Evolutionary conservation across 2,888 invertebrate species (phyloP), one percentile per base, ranked within the genome.

Genomic region (Drosophila mulleri): DNA sequence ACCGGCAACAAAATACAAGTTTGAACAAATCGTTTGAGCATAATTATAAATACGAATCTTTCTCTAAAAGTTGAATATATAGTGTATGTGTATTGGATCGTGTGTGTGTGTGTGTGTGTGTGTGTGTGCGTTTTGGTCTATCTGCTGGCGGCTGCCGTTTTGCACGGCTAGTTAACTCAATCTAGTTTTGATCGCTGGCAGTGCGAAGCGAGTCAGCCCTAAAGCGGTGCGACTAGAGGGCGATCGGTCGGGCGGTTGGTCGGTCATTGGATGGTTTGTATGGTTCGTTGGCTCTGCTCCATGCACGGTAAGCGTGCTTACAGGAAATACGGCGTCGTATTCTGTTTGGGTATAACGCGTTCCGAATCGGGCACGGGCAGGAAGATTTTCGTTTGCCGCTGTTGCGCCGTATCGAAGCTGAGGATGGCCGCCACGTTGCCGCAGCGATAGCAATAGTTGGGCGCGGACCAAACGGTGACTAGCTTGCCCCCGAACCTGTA

Each of bases 381-480:
- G 93, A 99, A 99, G 89, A 99, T 94, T 93, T 98, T 97, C 23
- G 97, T 95, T 83, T 95, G 95, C 91, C 96, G 95, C 80, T 96
- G 95, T 80, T 97, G 96, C 9, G 96, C 95, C 72, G 96, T 95
- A 71, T 95, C 95, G 92, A 99, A 98, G 92, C 97, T 96, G 91
- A 99, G 94, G 89, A 99, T 99, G 58, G 99, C 98, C 6, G 99
- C 99, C 63, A 98, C 96, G 93, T 99, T 99, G 53, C 99, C 99
- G 92, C 99, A 99, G 18, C 99, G 96, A 93, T 99, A 99, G 93
- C 99, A 99, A 93, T 99, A 99, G 94, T 99, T 99, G 6, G 99
- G 99, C 7, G 99, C 99, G 18, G 99, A 98, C 98, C 99, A 99
- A 2, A 99, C 98, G 0, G 99, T 99, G 41, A 99, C 98, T 85